Conservation (phyloP, 2,797 vertebrate species). For the Melanotaenia pygmaea region DNA sequence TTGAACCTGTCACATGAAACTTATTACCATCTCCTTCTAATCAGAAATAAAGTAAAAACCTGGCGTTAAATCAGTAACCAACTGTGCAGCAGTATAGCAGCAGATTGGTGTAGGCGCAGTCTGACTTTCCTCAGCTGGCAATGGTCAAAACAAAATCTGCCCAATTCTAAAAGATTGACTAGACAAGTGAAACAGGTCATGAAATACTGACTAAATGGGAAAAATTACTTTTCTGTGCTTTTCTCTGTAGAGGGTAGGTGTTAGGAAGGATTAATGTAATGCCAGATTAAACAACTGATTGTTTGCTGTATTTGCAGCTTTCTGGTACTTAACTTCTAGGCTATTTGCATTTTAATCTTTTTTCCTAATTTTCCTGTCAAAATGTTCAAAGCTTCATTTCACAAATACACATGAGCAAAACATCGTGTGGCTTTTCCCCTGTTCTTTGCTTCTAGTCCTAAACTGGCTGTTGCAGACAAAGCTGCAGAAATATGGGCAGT, state of each 20-base stretch:
- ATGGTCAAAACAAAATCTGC: constrained; percentile 11
- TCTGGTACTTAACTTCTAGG: background rate
- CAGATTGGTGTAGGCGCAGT: constrained; percentile 24
- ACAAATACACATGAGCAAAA: background rate
- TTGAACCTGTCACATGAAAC: constrained; percentile 25
- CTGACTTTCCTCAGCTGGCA: constrained; percentile 18
- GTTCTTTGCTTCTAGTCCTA: background rate
- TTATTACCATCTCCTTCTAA: constrained; percentile 24
- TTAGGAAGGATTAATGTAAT: constrained; percentile 11
- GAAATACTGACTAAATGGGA: background rate
- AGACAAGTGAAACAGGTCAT: background rate
- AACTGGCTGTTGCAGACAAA: background rate
- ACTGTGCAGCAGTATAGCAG: constrained; percentile 25
- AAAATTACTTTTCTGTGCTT: background rate
- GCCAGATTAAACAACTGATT: background rate
- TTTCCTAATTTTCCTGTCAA: background rate
- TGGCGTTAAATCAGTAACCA: constrained; percentile 33
- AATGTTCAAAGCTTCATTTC: background rate
- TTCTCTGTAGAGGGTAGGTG: background rate
- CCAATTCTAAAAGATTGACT: constrained; percentile 4
- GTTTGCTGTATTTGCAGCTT: background rate
- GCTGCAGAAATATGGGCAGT: constrained; percentile 16
- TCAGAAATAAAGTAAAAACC: constrained; percentile 46
- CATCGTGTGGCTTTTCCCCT: background rate
- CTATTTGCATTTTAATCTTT: background rate